Evolutionary conservation across 2,888 invertebrate species (phyloP).

Genomic region (Sarcophaga caerulescens): DNA sequence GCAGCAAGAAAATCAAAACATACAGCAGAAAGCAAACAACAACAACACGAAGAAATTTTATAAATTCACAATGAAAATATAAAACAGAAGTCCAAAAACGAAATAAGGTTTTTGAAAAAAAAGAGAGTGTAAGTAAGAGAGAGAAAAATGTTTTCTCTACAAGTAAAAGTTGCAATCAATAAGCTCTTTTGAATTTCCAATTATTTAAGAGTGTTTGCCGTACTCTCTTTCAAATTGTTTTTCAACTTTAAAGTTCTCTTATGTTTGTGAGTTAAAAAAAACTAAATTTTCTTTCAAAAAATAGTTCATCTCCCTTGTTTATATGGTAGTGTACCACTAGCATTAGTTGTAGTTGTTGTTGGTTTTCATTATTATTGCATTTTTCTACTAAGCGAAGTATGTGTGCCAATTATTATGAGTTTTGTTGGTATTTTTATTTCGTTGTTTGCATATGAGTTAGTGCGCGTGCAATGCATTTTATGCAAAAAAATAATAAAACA

Average conservation of each 20-base stretch:
- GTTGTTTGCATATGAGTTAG: slow-evolving; percentile 58
- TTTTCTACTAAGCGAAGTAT: slow-evolving; percentile 47
- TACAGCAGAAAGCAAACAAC: slow-evolving; percentile 39
- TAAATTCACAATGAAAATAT: slow-evolving; percentile 51
- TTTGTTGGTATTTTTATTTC: slow-evolving; percentile 41
- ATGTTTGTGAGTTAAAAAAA: background rate
- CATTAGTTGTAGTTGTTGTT: slow-evolving; percentile 23
- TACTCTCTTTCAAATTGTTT: slow-evolving; percentile 8
- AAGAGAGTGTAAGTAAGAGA: background rate
- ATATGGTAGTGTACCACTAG: background rate
- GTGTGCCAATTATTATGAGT: slow-evolving; percentile 46
- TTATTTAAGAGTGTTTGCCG: background rate
- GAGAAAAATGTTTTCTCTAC: too few species aligned
- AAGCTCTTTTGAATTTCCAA: background rate
- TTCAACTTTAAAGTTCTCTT: slow-evolving; percentile 35
- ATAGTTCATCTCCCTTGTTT: slow-evolving; percentile 39
- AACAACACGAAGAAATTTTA: slow-evolving; percentile 37
- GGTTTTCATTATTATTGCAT: slow-evolving; percentile 14
- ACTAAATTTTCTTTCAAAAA: slow-evolving; percentile 34
- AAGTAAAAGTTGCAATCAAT: background rate
- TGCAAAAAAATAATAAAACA: slow-evolving; percentile 49
- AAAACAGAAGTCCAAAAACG: slow-evolving; percentile 19
- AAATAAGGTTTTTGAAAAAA: slow-evolving; percentile 44
- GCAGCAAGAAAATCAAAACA: slow-evolving; percentile 31
- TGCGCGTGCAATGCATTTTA: slow-evolving; percentile 66